These are phyloP conservation scores for Drosophila prostipennis DNA, from an alignment of 2,888 invertebrate genomes.

Conservation along the genomic window DNA sequence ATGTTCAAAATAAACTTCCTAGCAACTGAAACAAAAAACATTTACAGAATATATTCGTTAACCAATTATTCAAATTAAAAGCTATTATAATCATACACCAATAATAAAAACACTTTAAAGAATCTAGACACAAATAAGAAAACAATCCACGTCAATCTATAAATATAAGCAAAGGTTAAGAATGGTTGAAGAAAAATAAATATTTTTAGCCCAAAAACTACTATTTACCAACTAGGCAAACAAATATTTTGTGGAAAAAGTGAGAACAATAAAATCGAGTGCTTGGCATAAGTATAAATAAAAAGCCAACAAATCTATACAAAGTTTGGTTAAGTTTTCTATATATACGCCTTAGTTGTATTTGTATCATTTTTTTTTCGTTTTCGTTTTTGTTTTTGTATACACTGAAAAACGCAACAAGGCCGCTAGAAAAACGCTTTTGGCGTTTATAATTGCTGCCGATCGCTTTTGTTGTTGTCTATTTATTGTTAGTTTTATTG, in stretches of 20 bases:
- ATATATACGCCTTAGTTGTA: slow-evolving; percentile 13
- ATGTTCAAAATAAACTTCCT: not conserved
- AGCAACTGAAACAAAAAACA: too few relatives aligned
- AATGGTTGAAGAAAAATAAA: not conserved
- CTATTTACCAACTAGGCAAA: not conserved
- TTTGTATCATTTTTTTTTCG: not conserved
- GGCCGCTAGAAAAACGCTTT: slow-evolving; percentile 59
- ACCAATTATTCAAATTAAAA: too few relatives aligned
- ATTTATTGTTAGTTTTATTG: slow-evolving; percentile 28
- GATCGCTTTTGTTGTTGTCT: slow-evolving; percentile 18
- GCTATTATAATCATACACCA: too few relatives aligned
- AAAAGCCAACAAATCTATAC: slow-evolving; percentile 8
- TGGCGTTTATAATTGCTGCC: slow-evolving; percentile 49
- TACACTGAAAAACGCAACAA: slow-evolving; percentile 54
- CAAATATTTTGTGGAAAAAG: not conserved
- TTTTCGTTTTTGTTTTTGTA: slow-evolving; percentile 1
- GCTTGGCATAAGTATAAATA: slow-evolving; percentile 18
- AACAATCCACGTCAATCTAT: not conserved
- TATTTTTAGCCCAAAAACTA: not conserved
- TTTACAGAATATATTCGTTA: too few relatives aligned
- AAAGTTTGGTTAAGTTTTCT: slow-evolving; percentile 16
- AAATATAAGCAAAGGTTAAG: not conserved
- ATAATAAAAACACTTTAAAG: not conserved
- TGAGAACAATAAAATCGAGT: slow-evolving; percentile 2
- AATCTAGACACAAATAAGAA: not conserved